Base-by-base conservation (phyloP, 1,140 invertebrate genomes). In the Drusus annulatus region DNA sequence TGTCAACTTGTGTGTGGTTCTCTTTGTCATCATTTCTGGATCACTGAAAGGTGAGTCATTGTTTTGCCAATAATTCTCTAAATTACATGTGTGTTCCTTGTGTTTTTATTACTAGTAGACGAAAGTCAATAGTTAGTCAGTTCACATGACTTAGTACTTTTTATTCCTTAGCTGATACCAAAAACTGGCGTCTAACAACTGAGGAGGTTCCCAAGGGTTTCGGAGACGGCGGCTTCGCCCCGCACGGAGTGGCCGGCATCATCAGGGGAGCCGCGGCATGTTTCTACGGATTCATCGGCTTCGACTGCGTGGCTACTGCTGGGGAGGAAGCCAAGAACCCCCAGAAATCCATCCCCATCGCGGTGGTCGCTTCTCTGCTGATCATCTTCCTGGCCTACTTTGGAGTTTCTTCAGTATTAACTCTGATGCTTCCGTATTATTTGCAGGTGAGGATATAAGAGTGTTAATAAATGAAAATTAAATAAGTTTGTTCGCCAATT, bases 221-320 rank as follows among this genome's bases (percentile, higher is more conserved):
- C 80, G 94, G 94, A 8, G 85, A 84, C 3, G 96, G 96, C 4
- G 96, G 96, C 5, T 98, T 97, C 86, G 91, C 93, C 10, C 96
- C 96, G 0, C 97, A 93, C 86, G 96, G 96, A 0, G 85, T 97
- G 15, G 89, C 91, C 3, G 96, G 96, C 7, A 92, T 96, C 17
- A 93, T 96, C 71, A 92, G 92, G 56, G 96, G 96, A 1, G 96
- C 96, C 7, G 96, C 96, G 0, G 95, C 94, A 10, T 98, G 96
- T 87, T 98, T 98, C 86, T 98, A 96, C 86, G 96, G 95, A 10
- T 98, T 97, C 84, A 96, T 97, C 82, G 96, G 96, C 1, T 97
- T 97, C 85, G 96, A 98, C 88, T 95, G 94, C 84, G 95, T 98
- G 80, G 96, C 96, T 1, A 97, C 96, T 0, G 94, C 93, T 0